A percentile compares a stretch with the other conserved stretches of the same genome.
phyloP scores from a whole-genome alignment of 2,797 vertebrate species.

The Pipistrellus pygmaeus region DNA sequence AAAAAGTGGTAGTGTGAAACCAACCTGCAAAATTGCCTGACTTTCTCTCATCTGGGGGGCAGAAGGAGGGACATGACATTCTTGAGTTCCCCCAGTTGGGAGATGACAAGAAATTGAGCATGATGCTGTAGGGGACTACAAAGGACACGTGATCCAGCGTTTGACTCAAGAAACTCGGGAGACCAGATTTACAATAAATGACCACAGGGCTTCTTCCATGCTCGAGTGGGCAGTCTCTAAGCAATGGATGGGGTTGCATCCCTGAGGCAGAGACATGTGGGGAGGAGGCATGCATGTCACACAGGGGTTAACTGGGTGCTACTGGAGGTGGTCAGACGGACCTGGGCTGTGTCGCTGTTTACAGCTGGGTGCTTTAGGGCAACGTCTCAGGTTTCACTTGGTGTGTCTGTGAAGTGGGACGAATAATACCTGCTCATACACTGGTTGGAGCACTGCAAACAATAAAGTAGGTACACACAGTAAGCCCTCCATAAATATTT shows the following conservation, averaged over 20 bases:
- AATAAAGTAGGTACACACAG: too few relatives aligned
- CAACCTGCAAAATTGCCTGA: neutral
- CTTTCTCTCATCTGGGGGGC: neutral
- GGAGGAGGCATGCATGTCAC: neutral
- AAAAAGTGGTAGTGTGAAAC: neutral
- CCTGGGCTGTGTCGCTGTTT: neutral
- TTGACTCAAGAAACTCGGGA: neutral
- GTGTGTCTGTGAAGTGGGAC: neutral
- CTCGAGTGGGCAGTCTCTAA: neutral
- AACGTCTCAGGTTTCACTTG: slow-evolving; percentile 2
- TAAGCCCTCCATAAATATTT: neutral
- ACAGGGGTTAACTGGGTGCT: neutral
- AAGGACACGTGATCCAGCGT: neutral
- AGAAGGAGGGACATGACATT: neutral
- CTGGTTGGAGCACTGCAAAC: neutral
- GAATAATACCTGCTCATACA: neutral
- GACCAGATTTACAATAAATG: neutral
- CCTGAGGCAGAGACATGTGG: neutral
- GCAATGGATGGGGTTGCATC: too few relatives aligned
- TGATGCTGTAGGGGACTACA: neutral
- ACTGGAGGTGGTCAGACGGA: neutral
- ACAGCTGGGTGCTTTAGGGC: neutral
- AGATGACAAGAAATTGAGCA: neutral
- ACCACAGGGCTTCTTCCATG: neutral
- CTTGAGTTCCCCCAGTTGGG: neutral